These are phyloP conservation scores for Lamproptera curius DNA, from an alignment of 2,888 invertebrate species.

Conservation along the genomic window DNA sequence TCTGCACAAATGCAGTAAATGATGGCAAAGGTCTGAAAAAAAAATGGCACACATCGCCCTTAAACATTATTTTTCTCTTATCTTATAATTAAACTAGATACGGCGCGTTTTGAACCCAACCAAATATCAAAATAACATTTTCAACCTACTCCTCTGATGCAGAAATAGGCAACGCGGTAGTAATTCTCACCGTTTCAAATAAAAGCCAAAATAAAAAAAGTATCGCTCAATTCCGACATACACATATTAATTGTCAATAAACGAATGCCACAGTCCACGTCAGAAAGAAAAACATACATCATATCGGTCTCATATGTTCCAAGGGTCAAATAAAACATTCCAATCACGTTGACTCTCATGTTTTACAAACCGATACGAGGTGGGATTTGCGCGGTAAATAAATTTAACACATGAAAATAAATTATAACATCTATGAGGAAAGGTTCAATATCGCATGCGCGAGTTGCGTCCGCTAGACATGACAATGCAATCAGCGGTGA, in stretches of 20 bases:
- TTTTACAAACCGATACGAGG: slow-evolving; percentile 75
- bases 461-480: slow-evolving; percentile 55
- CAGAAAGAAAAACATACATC: slow-evolving; percentile 71
- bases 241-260: slow-evolving; percentile 8
- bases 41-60: too few relatives aligned
- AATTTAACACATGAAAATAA: slow-evolving; percentile 34
- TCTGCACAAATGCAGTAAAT: too few relatives aligned
- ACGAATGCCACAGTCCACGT: slow-evolving; percentile 43
- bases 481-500: slow-evolving; percentile 79
- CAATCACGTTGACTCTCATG: slow-evolving; percentile 74
- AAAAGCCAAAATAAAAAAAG: too few relatives aligned
- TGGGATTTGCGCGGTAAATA: slow-evolving; percentile 44
- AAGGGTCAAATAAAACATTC: slow-evolving; percentile 72
- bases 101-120: too few relatives aligned
- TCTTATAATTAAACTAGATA: too few relatives aligned
- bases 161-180: too few relatives aligned
- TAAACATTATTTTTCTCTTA: too few relatives aligned
- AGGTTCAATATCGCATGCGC: slow-evolving; percentile 29
- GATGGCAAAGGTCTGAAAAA: too few relatives aligned
- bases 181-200: too few relatives aligned
- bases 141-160: too few relatives aligned
- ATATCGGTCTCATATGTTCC: slow-evolving; percentile 72
- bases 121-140: too few relatives aligned
- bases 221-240: too few relatives aligned
- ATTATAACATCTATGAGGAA: slow-evolving; percentile 31